A percentile compares a stretch with the other conserved stretches of the same genome.
Evolutionary conservation across 2,113 vertebrate genomes (phyloP).

Genomic region (Apaloderma vittatum): DNA sequence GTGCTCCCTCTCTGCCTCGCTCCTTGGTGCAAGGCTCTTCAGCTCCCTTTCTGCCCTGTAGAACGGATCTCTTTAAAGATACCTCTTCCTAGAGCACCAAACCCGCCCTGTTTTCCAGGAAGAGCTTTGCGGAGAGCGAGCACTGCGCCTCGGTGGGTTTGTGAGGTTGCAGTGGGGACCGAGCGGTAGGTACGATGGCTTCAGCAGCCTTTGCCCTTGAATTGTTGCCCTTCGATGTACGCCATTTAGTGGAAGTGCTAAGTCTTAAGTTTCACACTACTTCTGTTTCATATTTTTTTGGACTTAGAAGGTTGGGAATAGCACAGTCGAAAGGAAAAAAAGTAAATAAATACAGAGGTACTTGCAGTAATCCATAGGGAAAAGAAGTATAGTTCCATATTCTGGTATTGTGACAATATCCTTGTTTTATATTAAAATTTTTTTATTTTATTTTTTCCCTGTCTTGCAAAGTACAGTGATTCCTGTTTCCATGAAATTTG

Average conservation of each 20-base stretch:
- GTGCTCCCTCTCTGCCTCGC: constrained; percentile 66
- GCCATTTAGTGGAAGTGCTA: constrained; percentile 84
- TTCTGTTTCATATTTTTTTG: constrained; percentile 78
- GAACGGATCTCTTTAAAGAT: constrained; percentile 7
- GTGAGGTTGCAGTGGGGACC: constrained; percentile 70
- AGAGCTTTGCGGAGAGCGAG: constrained; percentile 59
- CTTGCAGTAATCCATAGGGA: constrained; percentile 79
- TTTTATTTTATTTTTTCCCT: constrained; percentile 82
- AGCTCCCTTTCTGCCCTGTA: constrained; percentile 40
- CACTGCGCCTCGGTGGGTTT: neutral
- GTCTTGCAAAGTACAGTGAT: constrained; percentile 85
- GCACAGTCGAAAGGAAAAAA: constrained; percentile 70
- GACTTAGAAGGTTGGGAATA: constrained; percentile 82
- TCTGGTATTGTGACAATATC: constrained; percentile 86
- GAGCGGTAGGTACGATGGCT: constrained; percentile 76
- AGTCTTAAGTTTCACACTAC: constrained; percentile 82
- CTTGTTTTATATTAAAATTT: constrained; percentile 85
- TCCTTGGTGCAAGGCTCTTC: constrained; percentile 49
- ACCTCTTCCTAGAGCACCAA: constrained; percentile 42
- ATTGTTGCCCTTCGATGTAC: constrained; percentile 79
- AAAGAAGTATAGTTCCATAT: constrained; percentile 80
- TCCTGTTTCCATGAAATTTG: constrained; percentile 85
- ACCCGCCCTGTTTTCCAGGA: constrained; percentile 30
- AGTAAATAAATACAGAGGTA: constrained; percentile 52
- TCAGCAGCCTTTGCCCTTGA: constrained; percentile 73